phyloP scores from a whole-genome alignment of 53 echinoderm and acorn worm species.

The Stichopus horrens region DNA sequence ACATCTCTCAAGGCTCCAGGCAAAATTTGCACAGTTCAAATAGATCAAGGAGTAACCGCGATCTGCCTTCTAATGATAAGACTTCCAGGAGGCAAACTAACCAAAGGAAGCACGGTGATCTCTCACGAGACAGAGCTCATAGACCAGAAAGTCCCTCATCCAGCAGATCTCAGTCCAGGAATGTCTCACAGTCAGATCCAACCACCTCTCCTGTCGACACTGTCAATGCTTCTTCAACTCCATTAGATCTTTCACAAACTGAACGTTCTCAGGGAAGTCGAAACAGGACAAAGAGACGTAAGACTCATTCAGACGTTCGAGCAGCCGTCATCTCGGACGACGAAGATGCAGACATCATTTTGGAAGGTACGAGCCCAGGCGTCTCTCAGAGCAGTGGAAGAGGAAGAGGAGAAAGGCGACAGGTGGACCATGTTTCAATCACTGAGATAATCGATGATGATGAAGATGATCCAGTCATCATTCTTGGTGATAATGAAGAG shows the following conservation, averaged over 20 bases:
- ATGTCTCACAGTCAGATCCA: no score
- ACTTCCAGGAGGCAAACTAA: not conserved
- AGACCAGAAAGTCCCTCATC: no score
- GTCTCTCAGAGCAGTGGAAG: not conserved
- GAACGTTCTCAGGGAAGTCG: not conserved
- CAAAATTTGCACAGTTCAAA: no score
- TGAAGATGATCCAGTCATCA: not conserved
- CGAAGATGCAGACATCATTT: not conserved
- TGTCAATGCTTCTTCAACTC: not conserved
- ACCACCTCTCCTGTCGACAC: not conserved
- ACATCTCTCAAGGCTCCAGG: no score
- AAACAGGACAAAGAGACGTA: not conserved
- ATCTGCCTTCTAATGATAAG: no score
- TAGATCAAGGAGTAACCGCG: no score
- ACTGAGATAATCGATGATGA: slow-evolving; percentile 25
- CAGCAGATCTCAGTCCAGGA: not conserved
- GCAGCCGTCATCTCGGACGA: not conserved
- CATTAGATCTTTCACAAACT: slow-evolving; percentile 9
- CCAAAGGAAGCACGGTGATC: not conserved
- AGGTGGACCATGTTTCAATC: not conserved
- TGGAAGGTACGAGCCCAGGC: not conserved
- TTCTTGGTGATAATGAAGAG: not conserved
- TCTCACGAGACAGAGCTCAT: no score
- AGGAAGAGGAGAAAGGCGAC: not conserved
- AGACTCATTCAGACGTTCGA: not conserved